A percentile compares a stretch with the other conserved stretches of the same genome.
These are phyloP conservation scores for Zaprionus ornatus DNA, from an alignment of 1,140 invertebrate genomes.

Conservation along the genomic window DNA sequence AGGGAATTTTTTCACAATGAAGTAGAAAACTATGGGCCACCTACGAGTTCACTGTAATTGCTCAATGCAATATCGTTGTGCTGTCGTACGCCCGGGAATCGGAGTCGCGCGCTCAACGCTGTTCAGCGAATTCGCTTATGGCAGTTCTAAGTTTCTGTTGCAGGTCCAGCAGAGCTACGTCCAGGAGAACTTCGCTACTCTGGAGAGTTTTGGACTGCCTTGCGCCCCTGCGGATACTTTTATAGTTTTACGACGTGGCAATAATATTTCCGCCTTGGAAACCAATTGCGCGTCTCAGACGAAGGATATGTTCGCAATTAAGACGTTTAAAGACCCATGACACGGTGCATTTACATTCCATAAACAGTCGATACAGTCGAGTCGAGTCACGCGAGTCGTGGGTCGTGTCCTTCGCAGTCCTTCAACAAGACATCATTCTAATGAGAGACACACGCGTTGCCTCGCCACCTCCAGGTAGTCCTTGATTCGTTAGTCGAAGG, in stretches of 20 bases:
- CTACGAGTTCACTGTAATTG: slow-evolving; percentile 57
- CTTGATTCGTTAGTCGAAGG: slow-evolving; percentile 65
- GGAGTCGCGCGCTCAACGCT: slow-evolving; percentile 59
- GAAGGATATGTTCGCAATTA: slow-evolving; percentile 80
- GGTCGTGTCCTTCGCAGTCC: slow-evolving; percentile 50
- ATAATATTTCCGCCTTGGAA: slow-evolving; percentile 82
- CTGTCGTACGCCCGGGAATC: slow-evolving; percentile 71
- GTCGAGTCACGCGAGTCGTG: slow-evolving; percentile 72
- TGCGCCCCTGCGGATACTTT: slow-evolving; percentile 75
- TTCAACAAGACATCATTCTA: slow-evolving; percentile 74
- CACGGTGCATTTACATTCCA: slow-evolving; percentile 75
- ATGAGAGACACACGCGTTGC: slow-evolving; percentile 76
- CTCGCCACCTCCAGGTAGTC: slow-evolving; percentile 58
- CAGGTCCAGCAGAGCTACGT: slow-evolving; percentile 15
- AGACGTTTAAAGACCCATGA: slow-evolving; percentile 79
- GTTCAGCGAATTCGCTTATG: slow-evolving; percentile 71
- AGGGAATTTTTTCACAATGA: slow-evolving; percentile 64
- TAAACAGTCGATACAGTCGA: slow-evolving; percentile 67
- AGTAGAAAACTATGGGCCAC: slow-evolving; percentile 50
- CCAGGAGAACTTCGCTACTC: slow-evolving; percentile 27
- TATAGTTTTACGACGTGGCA: slow-evolving; percentile 82
- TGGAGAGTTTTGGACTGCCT: slow-evolving; percentile 14
- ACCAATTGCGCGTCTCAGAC: slow-evolving; percentile 65
- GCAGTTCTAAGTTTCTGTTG: slow-evolving; percentile 40
- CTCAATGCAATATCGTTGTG: slow-evolving; percentile 49